Percentiles rank a stretch among this genome's conserved stretches.
Evolutionary conservation across 2,888 invertebrate genomes (phyloP).

Genomic region (Germaria angustata): DNA sequence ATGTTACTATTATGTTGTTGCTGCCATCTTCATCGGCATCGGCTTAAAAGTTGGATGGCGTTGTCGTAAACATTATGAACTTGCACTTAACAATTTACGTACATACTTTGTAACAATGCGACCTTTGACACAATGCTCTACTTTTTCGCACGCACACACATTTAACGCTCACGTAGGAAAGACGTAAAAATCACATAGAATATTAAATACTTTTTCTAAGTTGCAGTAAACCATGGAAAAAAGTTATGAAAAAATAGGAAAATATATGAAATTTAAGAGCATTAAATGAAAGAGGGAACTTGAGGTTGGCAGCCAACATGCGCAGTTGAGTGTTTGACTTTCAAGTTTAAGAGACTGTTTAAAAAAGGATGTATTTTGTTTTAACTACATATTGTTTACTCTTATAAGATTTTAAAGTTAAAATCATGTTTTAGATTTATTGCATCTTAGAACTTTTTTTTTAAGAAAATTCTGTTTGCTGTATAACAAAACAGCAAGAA

Average conservation of each 20-base stretch:
- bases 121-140: slow-evolving; percentile 67
- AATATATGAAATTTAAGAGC: slow-evolving; percentile 17
- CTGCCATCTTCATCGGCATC: background rate
- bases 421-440: slow-evolving; percentile 51
- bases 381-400: slow-evolving; percentile 25
- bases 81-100: slow-evolving; percentile 39
- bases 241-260: background rate
- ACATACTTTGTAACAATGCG: slow-evolving; percentile 50
- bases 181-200: background rate
- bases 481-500: background rate
- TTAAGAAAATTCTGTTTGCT: background rate
- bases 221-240: background rate
- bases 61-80: slow-evolving; percentile 51
- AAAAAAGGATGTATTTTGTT: slow-evolving; percentile 18
- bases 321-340: slow-evolving; percentile 22
- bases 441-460: background rate
- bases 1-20: background rate
- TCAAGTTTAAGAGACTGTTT: slow-evolving; percentile 25
- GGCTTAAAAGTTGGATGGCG: background rate
- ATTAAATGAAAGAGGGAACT: background rate
- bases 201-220: slow-evolving; percentile 8
- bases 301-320: slow-evolving; percentile 30
- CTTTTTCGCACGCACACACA: slow-evolving; percentile 29
- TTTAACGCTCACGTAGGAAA: background rate
- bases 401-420: slow-evolving; percentile 18